phyloP scores from a whole-genome alignment of 2,113 vertebrate genomes.

The Pelmatolapia mariae region DNA sequence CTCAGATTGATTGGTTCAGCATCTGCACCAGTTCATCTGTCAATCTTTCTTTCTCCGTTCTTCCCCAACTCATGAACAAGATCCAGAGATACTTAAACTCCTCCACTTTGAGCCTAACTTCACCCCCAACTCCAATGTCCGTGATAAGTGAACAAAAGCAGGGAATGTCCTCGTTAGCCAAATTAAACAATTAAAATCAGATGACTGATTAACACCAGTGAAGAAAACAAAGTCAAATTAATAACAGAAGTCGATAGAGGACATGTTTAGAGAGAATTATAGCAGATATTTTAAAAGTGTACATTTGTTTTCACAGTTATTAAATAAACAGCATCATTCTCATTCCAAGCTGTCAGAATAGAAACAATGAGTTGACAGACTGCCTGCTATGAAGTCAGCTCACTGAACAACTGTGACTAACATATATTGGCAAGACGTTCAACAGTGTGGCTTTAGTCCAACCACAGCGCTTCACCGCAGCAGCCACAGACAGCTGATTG shows the following conservation, averaged over 20 bases:
- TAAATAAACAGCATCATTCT: constrained; percentile 1
- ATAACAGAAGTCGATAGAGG: neutral
- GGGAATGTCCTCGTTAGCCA: neutral
- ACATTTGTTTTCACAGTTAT: neutral
- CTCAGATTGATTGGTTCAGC: neutral
- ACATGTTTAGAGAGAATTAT: neutral
- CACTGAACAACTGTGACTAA: constrained; percentile 3
- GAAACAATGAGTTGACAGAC: neutral
- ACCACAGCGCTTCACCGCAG: constrained; percentile 21
- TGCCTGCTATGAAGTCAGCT: neutral
- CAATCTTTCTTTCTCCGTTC: neutral
- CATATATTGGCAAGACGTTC: constrained; percentile 13
- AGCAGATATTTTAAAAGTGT: neutral
- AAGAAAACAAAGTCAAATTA: neutral
- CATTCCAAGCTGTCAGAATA: neutral
- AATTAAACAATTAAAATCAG: neutral
- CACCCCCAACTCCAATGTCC: neutral
- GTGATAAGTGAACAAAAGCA: neutral
- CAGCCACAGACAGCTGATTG: constrained; percentile 42
- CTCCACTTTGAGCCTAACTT: neutral
- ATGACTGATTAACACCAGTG: neutral
- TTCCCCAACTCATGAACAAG: neutral
- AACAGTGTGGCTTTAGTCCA: constrained; percentile 29
- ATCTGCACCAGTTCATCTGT: neutral
- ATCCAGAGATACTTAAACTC: neutral